Evolutionary conservation across 2,797 vertebrate species (phyloP).

Genomic region (Schizopygopsis malacanthus): DNA sequence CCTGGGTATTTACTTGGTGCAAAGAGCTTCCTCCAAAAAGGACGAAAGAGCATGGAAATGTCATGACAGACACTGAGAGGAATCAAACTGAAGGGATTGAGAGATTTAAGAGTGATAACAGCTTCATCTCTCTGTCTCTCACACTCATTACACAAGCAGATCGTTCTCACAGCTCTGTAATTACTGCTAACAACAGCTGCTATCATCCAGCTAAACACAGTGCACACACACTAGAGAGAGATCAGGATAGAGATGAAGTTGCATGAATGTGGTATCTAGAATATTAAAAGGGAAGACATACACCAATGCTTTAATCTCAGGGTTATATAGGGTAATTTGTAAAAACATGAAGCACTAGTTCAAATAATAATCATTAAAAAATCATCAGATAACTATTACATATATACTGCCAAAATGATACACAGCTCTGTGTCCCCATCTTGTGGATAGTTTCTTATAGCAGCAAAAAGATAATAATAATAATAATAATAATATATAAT

Average conservation of each 20-base stretch:
- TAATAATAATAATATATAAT: no score
- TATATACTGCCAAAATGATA: neutral
- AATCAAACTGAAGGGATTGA: slow-evolving; percentile 35
- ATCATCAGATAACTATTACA: neutral
- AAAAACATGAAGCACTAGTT: neutral
- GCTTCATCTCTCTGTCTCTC: slow-evolving; percentile 35
- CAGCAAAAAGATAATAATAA: no score
- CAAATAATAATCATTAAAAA: neutral
- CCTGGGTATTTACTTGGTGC: slow-evolving; percentile 39
- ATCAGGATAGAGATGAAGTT: neutral
- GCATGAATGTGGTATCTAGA: neutral
- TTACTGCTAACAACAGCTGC: slow-evolving; percentile 31
- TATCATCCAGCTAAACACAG: neutral
- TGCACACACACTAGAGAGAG: neutral
- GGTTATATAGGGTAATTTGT: neutral
- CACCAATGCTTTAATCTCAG: neutral
- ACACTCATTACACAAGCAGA: slow-evolving; percentile 43
- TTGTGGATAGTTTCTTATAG: slow-evolving; percentile 13
- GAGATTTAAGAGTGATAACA: slow-evolving; percentile 46
- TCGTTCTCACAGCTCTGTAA: slow-evolving; percentile 15
- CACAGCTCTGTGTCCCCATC: slow-evolving; percentile 21
- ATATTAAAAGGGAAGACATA: neutral
- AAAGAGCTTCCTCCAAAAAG: slow-evolving; percentile 42
- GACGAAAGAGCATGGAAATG: slow-evolving; percentile 9
- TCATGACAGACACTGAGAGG: slow-evolving; percentile 12